Conservation (phyloP, 2,113 vertebrate species). For the Ramphastos sulfuratus region DNA sequence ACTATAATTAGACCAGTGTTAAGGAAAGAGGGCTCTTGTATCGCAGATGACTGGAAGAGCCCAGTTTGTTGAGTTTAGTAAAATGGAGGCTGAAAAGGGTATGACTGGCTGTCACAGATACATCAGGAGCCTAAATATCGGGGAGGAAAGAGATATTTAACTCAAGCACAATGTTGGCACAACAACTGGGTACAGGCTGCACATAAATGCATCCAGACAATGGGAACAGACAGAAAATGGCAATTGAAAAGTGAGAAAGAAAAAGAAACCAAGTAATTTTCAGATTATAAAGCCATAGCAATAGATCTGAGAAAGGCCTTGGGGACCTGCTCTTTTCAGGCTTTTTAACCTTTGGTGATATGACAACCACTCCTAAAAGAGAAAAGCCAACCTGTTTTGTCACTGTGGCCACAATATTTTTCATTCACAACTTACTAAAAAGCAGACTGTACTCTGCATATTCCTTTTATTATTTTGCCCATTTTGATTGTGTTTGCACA, state of each 20-base stretch:
- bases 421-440: neutral
- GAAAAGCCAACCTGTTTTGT: constrained; percentile 21
- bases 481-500: neutral
- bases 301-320: neutral
- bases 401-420: neutral
- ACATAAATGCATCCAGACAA: constrained; percentile 57
- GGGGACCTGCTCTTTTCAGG: neutral
- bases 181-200: constrained; percentile 49
- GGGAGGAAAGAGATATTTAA: constrained; percentile 37
- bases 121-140: neutral
- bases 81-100: constrained; percentile 12
- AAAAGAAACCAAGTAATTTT: constrained; percentile 10
- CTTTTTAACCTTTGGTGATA: constrained; percentile 6
- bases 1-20: neutral
- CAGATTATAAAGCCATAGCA: constrained; percentile 38
- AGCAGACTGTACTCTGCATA: neutral
- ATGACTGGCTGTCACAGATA: constrained; percentile 11
- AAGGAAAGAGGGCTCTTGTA: neutral
- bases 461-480: neutral
- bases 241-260: neutral
- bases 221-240: constrained; percentile 21
- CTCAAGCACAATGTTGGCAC: constrained; percentile 59
- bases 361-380: neutral
- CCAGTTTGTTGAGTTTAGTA: neutral
- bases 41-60: neutral